Conservation (phyloP, 2,113 vertebrate species). For the Centropristis striata region DNA sequence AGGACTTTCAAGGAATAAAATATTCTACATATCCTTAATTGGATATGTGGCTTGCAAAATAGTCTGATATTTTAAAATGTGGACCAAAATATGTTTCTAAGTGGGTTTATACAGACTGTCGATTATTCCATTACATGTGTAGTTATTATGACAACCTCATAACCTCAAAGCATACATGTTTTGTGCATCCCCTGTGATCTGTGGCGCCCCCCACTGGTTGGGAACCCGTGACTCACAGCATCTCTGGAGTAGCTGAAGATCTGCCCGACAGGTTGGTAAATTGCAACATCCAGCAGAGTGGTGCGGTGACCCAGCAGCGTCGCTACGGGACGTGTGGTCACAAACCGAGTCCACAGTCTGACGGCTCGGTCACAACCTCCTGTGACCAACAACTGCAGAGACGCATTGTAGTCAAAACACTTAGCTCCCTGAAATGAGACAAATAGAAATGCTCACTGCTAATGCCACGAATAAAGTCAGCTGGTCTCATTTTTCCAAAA, state of each 20-base stretch:
- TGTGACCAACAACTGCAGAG: conserved; percentile 65
- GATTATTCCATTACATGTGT: too few species aligned
- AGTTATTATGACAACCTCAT: too few species aligned
- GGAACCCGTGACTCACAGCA: conserved; percentile 44
- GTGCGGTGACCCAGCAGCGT: conserved; percentile 63
- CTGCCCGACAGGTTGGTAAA: conserved; percentile 57
- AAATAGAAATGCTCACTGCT: background rate
- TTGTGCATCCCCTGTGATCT: too few species aligned
- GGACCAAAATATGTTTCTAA: too few species aligned
- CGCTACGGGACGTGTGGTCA: conserved; percentile 55
- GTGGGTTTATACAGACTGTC: too few species aligned
- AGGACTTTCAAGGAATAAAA: too few species aligned
- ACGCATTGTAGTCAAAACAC: conserved; percentile 75
- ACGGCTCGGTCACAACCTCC: conserved; percentile 52
- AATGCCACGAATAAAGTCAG: background rate
- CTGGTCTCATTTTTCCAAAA: background rate
- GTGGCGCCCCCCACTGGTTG: too few species aligned
- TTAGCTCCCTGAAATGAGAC: conserved; percentile 59
- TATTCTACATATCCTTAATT: too few species aligned
- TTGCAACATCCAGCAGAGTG: conserved; percentile 58
- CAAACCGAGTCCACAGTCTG: conserved; percentile 68
- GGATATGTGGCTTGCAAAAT: too few species aligned
- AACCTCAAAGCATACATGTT: too few species aligned
- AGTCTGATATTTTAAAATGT: too few species aligned
- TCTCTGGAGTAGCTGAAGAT: conserved; percentile 79